Percentiles rank a stretch among this genome's conserved stretches.
Evolutionary conservation across 2,797 vertebrate species (phyloP).

Genomic region (Galago senegalensis): DNA sequence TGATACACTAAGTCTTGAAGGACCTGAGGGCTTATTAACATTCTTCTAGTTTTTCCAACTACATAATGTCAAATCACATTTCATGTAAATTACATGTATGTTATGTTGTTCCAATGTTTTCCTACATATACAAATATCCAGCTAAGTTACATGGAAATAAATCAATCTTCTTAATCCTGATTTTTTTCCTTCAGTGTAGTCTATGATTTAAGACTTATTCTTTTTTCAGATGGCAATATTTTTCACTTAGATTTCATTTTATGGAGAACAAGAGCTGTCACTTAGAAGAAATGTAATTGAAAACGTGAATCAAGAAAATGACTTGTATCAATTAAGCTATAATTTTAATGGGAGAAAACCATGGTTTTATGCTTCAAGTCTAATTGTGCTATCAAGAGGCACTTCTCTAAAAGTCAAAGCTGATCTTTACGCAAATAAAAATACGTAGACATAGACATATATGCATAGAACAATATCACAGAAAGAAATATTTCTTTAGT

Average conservation of each 20-base stretch:
- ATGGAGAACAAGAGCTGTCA: constrained; percentile 37
- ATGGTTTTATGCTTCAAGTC: constrained; percentile 5
- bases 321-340: constrained; percentile 42
- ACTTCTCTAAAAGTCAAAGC: constrained; percentile 49
- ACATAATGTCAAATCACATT: not conserved
- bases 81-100: not conserved
- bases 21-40: not conserved
- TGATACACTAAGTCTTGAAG: constrained; percentile 5
- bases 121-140: constrained; percentile 12
- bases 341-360: constrained; percentile 54
- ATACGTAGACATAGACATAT: not conserved
- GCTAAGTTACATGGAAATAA: constrained; percentile 22
- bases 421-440: constrained; percentile 7
- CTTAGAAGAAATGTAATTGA: constrained; percentile 64
- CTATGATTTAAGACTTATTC: not conserved
- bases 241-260: constrained; percentile 63
- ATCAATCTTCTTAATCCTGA: not conserved
- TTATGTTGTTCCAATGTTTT: not conserved
- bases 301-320: constrained; percentile 62
- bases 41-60: not conserved
- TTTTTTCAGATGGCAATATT: not conserved
- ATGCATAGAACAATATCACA: not conserved
- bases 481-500: not conserved
- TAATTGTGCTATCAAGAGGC: constrained; percentile 14
- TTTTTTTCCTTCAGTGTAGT: too few relatives aligned